Evolutionary conservation across 2,113 vertebrate species (phyloP), one percentile per base, ranked within the genome.

Genomic region (Corydoras maculifer): DNA sequence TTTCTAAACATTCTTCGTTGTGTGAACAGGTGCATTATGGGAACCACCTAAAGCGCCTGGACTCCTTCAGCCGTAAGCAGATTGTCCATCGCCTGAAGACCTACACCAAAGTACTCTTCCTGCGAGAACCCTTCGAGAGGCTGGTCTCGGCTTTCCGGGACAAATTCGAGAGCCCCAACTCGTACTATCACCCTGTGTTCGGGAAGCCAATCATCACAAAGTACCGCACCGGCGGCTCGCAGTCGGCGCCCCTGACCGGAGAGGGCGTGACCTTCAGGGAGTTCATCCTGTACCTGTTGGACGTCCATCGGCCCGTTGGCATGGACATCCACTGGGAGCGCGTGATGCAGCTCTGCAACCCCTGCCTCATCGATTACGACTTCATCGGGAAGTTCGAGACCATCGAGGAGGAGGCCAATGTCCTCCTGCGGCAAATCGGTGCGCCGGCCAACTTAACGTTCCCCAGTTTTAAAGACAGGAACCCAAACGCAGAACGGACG

Each of bases 271-370:
- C 91, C 76, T 98, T 98, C 0, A 88, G 92, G 14, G 96, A 98
- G 86, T 98, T 99, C 2, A 91, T 98, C 43, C 92, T 94, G 80
- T 98, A 97, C 82, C 87, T 98, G 57, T 88, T 95, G 78, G 94
- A 98, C 12, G 95, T 96, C 0, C 94, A 93, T 82, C 85, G 88
- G 7, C 89, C 92, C 3, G 94, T 91, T 75, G 95, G 95, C 31
- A 94, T 97, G 86, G 98, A 97, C 0, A 96, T 97, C 81, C 95
- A 98, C 86, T 98, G 97, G 96, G 94, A 98, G 86, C 85, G 93
- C 0, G 92, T 92, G 4, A 92, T 94, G 68, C 93, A 93, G 0
- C 91, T 98, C 62, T 98, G 97, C 84, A 94, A 96, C 80, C 96
- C 95, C 8, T 98, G 96, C 82, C 90, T 92, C 60, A 86, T 98